Conservation (phyloP, 2,888 invertebrate species). For the Perdita meconis region DNA sequence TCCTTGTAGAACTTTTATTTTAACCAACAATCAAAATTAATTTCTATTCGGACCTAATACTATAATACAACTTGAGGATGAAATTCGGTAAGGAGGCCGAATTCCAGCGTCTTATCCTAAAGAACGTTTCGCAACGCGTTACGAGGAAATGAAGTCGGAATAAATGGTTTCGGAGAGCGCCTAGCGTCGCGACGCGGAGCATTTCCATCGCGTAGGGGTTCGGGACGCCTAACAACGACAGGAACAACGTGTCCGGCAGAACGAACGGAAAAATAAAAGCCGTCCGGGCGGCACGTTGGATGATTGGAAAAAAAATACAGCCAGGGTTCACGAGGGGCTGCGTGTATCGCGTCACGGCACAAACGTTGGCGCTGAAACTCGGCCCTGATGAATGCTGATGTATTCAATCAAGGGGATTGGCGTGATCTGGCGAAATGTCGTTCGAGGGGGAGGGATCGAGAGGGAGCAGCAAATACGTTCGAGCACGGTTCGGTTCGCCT, state of each 20-base stretch:
- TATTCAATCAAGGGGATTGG: conserved; percentile 77
- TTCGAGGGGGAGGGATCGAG: conserved; percentile 51
- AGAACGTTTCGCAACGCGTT: no score
- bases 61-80: no score
- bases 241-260: not conserved
- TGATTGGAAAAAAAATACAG: conserved; percentile 19
- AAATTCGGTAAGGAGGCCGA: no score
- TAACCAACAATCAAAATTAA: no score
- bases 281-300: not conserved
- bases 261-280: conserved; percentile 2
- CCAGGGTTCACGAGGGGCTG: not conserved
- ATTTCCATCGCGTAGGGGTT: not conserved
- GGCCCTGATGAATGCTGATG: conserved; percentile 75
- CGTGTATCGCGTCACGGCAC: not conserved
- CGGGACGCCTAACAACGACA: not conserved
- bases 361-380: conserved; percentile 38
- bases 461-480: conserved; percentile 51
- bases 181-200: not conserved
- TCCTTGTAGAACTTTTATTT: no score
- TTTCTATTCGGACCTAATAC: no score
- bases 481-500: conserved; percentile 27
- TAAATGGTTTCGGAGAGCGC: no score
- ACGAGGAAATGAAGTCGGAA: no score
- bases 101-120: no score
- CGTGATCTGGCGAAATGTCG: conserved; percentile 77